Evolutionary conservation across 2,797 vertebrate species (phyloP), one percentile per base, ranked within the genome.

Genomic region (Polyboroides typus): DNA sequence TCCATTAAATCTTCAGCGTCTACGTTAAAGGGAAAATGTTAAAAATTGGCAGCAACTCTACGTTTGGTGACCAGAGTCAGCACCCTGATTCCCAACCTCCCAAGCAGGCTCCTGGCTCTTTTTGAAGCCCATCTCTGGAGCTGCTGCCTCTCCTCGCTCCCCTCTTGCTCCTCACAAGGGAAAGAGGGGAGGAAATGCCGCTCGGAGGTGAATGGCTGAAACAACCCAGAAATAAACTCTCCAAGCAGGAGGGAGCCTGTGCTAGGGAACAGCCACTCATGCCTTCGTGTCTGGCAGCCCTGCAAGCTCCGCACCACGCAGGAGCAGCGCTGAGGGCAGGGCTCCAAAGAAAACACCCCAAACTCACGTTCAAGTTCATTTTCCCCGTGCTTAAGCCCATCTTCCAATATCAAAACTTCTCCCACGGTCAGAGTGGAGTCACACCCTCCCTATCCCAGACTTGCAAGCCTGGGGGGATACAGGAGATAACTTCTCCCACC

Each of bases 191-290:
- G 78, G 88, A 96, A 93, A 89, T 2, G 1, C 27, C 66, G 86
- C 83, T 76, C 1, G 4, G 78, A 86, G 31, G 53, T 70, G 79
- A 83, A 78, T 0, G 7, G 50, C 86, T 70, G 34, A 11, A 84
- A 52, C 34, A 70, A 70, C 45, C 59, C 90, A 78, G 81, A 92
- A 95, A 96, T 92, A 94, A 96, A 86, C 45, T 42, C 58, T 38
- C 22, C 7, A 15, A 53, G 62, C 52, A 75, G 74, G 47, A 92
- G 53, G 58, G 50, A 95, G 50, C 33, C 74, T 5, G 0, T 3
- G 59, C 36, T 40, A 74, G 92, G 96, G 89, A 95, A 36, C 7
- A 25, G 44, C 81, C 81, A 82, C 93, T 96, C 83, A 33, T 3
- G 45, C 19, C 22, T 31, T 22, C 5, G 2, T 29, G 68, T 94